Conservation (phyloP, 2,113 vertebrate species). For the Pongo abelii region DNA sequence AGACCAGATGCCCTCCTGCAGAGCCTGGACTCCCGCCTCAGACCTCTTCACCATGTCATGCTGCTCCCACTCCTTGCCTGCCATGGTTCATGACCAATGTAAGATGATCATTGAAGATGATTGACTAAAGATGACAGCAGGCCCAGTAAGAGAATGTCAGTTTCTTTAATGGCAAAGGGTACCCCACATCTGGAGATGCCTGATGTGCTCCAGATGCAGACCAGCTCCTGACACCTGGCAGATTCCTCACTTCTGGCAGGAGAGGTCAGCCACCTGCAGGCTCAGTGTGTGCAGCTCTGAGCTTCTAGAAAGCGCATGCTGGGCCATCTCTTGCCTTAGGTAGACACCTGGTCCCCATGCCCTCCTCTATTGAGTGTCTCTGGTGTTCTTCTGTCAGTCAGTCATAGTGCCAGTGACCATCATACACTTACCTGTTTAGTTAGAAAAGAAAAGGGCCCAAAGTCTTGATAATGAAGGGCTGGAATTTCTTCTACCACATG, state of each 20-base stretch:
- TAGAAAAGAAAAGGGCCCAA: not conserved
- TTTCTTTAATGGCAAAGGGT: not conserved
- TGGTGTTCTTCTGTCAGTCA: not conserved
- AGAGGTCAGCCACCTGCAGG: fast-evolving
- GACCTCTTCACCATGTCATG: fast-evolving
- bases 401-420: not conserved
- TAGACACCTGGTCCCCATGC: fast-evolving
- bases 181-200: not conserved
- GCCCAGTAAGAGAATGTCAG: not conserved
- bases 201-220: fast-evolving
- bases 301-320: not conserved
- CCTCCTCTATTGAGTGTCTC: not conserved
- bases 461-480: not conserved
- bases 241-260: fast-evolving
- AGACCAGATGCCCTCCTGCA: not conserved
- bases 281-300: not conserved
- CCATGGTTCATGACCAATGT: fast-evolving
- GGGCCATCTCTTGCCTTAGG: fast-evolving
- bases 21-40: fast-evolving
- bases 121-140: not conserved
- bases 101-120: fast-evolving
- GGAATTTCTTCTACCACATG: fast-evolving
- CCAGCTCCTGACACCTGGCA: not conserved
- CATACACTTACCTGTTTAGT: not conserved
- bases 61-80: fast-evolving